Base-by-base conservation (phyloP, 2,888 invertebrate genomes). In the Gortyna flavago region DNA sequence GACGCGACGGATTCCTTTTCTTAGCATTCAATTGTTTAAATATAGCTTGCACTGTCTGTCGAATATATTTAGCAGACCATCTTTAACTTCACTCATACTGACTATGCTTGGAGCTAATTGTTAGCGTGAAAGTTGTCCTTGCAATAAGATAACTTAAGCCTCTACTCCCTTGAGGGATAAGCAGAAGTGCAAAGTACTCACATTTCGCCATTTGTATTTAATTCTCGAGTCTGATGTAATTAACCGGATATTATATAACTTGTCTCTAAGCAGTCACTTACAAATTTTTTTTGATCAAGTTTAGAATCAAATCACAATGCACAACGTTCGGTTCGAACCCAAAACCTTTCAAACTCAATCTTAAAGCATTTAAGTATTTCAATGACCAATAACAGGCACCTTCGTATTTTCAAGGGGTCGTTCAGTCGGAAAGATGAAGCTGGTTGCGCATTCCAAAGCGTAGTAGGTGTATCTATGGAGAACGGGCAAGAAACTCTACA, bases 1-100 rank as follows among this genome's bases (percentile, higher is more conserved):
- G 21, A 74, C 67, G 41, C 66, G 21, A 73, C 67, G 41, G 38
- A 67, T 71, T 74, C 66, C 74, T 73, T 83, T 83, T 70, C 35
- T 62, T 71, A 70, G 65, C 66, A 48, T 79, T 79, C 70, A 68
- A 73, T 83, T 67, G 83, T 70, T 82, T 79, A 83, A 83, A 83
- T 72, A 67, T 79, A 82, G 69, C 61, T 65, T 54, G 25, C 25
- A 35, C 48, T 16, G 81, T 82, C 62, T 44, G 7, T 51, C 35
- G 64, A 25, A 29, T 59, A 68, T 35, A 35, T 64, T 59, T 25
- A 35, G 41, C 13, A 41, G 9, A 48, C 51, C 51, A 61, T 66
- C 51, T 75, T 44, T 65, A 59, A 25, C 3, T 9, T n/a, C n/a
- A 75, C 25, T 59, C 9, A 59, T 44, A 79, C 67, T 16, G 18